Percentiles rank a stretch among this genome's conserved stretches.
Conservation (phyloP, 2,888 invertebrate genomes). For the Xanthostigma xanthostigma region DNA sequence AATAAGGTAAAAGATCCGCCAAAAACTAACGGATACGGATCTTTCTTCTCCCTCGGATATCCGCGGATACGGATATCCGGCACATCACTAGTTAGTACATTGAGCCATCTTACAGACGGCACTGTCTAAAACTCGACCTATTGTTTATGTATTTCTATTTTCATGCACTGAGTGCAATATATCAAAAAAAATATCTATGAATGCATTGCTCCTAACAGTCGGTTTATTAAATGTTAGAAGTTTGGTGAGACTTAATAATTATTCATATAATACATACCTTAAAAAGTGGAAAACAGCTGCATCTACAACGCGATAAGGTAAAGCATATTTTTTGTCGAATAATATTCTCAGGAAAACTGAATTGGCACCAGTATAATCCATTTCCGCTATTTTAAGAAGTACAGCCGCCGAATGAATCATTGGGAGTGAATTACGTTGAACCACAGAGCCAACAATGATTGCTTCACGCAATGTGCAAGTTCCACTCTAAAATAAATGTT, state of each 20-base stretch:
- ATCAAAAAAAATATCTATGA: no score
- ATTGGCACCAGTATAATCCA: constrained; percentile 93
- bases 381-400: constrained; percentile 88
- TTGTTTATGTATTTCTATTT: no score
- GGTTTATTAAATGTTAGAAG: background rate
- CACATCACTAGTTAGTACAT: no score
- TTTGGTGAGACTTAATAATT: background rate
- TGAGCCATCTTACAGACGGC: no score
- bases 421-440: constrained; percentile 84
- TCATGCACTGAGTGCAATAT: no score
- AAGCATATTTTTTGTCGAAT: constrained; percentile 93
- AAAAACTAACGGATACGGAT: no score
- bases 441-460: constrained; percentile 81
- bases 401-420: constrained; percentile 91
- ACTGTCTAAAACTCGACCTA: no score
- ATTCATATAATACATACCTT: constrained; percentile 38
- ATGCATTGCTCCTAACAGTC: background rate
- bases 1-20: no score
- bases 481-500: constrained; percentile 46
- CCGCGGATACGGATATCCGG: no score
- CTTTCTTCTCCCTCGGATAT: no score
- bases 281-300: constrained; percentile 88
- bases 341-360: constrained; percentile 88
- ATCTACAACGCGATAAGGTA: constrained; percentile 91
- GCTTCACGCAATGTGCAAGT: constrained; percentile 93